Evolutionary conservation across 2,113 vertebrate species (phyloP).

Genomic region (Ramphastos sulfuratus): DNA sequence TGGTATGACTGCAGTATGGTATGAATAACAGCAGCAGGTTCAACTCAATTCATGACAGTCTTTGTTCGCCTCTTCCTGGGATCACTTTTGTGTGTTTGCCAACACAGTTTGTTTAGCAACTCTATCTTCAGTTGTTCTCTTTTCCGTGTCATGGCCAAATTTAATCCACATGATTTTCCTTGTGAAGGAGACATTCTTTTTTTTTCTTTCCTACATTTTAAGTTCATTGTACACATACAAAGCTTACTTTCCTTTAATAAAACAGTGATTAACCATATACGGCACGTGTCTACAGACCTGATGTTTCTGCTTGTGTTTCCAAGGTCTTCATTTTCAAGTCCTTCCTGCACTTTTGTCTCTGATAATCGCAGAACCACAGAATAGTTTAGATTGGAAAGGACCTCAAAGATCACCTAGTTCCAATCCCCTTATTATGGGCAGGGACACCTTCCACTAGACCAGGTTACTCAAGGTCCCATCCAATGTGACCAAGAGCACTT

Average conservation of each 20-base stretch:
- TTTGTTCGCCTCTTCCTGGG: background rate
- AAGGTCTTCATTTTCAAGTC: background rate
- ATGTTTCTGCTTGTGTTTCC: background rate
- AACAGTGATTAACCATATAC: background rate
- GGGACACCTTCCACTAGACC: too few relatives aligned
- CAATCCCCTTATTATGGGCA: too few relatives aligned
- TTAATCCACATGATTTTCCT: background rate
- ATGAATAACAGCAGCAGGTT: too few relatives aligned
- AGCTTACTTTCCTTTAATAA: background rate
- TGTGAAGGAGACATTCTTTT: background rate
- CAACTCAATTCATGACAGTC: too few relatives aligned
- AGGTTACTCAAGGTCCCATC: too few relatives aligned
- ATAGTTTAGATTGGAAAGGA: too few relatives aligned
- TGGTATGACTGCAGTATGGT: too few relatives aligned
- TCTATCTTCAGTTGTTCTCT: background rate
- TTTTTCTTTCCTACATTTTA: background rate
- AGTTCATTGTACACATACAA: background rate
- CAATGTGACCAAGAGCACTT: too few relatives aligned
- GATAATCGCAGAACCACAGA: background rate
- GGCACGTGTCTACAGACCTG: background rate
- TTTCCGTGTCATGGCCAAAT: background rate
- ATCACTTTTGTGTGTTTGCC: background rate
- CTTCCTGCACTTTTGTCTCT: background rate
- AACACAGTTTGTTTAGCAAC: rapidly evolving
- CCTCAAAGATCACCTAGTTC: too few relatives aligned